Base-by-base conservation (phyloP, 2,113 vertebrate species). In the Panthera tigris region DNA sequence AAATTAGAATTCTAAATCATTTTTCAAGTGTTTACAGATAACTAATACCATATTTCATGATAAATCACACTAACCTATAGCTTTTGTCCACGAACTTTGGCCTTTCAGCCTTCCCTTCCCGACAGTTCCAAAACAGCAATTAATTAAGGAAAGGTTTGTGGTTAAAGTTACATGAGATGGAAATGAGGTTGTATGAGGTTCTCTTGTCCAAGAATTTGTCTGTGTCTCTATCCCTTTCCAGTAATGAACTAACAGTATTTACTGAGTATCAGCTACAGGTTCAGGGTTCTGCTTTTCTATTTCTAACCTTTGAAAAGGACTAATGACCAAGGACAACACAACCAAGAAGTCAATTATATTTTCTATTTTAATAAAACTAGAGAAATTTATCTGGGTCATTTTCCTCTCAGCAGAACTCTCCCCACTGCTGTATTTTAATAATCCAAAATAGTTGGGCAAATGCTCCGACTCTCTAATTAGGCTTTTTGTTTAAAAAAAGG, bases 301-400 rank as follows among this genome's bases (percentile, higher is more conserved):
- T 65, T 92, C 81, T 94, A 92, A 57, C 61, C 48, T 91, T 80
- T 74, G 29, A 57, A 90, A 65, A 19, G 8, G n/a, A 92, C 31
- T 73, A 39, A 21, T 39, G 10, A 29, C 11, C 7, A 2, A 95
- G 19, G 29, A 66, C 63, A 97, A 29, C 15, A 61, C 7, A 84
- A 55, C 52, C 39, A 86, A 82, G 29, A 73, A 87, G 39, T 93
- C 85, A 89, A 82, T 83, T 69, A 33, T 69, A 57, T 95, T 83
- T 97, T 86, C n/a, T 95, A 39, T 96, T 91, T 96, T 19, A 95
- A 91, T 50, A 80, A 94, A 89, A 95, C 48, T 65, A 76, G 96
- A 89, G 93, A 95, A 57, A 80, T 96, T 9, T 93, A 65, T 97
- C 90, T 96, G 36, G 91, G 63, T 96, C 92, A 88, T 81, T 97